A percentile compares a stretch with the other conserved stretches of the same genome.
Conservation (phyloP, 1,140 invertebrate genomes). For the Drosophila sucinea region DNA sequence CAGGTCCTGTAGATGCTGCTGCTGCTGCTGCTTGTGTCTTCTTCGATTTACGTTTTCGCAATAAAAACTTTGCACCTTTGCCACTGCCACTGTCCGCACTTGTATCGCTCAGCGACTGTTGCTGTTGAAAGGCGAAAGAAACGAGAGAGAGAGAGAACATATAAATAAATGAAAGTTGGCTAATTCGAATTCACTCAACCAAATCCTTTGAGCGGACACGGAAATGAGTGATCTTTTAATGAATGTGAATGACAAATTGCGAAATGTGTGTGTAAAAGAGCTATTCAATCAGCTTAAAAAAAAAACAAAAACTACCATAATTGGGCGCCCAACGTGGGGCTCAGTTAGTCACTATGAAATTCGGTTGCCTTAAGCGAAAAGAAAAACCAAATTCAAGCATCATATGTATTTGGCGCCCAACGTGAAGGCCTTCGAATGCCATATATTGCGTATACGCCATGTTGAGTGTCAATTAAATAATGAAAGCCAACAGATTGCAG, state of each 20-base stretch:
- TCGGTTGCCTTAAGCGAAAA: too few species aligned
- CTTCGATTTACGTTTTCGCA: constrained; percentile 70
- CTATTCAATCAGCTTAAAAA: too few species aligned
- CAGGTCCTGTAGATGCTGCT: constrained; percentile 5
- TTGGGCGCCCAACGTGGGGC: not conserved
- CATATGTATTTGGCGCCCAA: too few species aligned
- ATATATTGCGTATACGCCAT: constrained; percentile 50
- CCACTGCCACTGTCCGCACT: constrained; percentile 64
- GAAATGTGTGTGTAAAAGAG: not conserved
- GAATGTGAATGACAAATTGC: constrained; percentile 4
- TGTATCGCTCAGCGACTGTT: constrained; percentile 74
- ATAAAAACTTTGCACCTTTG: constrained; percentile 70
- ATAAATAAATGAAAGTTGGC: constrained; percentile 9
- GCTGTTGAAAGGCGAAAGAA: constrained; percentile 30
- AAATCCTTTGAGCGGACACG: not conserved
- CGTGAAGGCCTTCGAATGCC: not conserved
- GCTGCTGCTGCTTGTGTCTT: constrained; percentile 35
- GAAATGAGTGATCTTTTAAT: constrained; percentile 1
- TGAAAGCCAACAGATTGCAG: constrained; percentile 58
- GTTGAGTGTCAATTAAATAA: constrained; percentile 69
- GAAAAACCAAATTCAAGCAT: too few species aligned
- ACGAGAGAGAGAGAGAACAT: constrained; percentile 3
- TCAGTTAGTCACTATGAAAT: too few species aligned
- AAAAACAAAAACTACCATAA: not conserved
- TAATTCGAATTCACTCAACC: constrained; percentile 5